Conservation (phyloP, 2,797 vertebrate genomes). For the Gambusia yucatana region DNA sequence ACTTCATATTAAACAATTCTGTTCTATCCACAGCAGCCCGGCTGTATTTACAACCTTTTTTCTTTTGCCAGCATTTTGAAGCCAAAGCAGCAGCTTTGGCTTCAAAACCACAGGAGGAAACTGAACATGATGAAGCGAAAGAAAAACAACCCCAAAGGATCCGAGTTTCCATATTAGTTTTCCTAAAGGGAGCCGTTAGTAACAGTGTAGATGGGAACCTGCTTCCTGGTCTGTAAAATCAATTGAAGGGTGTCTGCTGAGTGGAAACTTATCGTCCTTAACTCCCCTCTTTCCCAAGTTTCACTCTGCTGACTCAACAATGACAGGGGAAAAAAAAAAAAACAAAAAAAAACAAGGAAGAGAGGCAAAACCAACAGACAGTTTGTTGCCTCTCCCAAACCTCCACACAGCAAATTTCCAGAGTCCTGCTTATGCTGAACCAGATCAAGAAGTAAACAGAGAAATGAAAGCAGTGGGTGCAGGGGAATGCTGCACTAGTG, state of each 20-base stretch:
- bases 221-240: constrained; percentile 53
- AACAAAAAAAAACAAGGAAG: constrained; percentile 22
- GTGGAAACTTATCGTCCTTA: constrained; percentile 36
- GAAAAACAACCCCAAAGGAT: constrained; percentile 53
- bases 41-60: constrained; percentile 19
- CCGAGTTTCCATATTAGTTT: constrained; percentile 60
- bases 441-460: constrained; percentile 39
- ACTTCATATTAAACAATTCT: too few relatives aligned
- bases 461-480: constrained; percentile 40
- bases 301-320: constrained; percentile 66
- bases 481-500: constrained; percentile 59
- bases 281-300: constrained; percentile 51
- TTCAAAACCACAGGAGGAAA: constrained; percentile 39
- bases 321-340: constrained; percentile 1
- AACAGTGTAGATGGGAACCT: constrained; percentile 48
- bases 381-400: constrained; percentile 35
- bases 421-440: constrained; percentile 20
- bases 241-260: constrained; percentile 42
- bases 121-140: constrained; percentile 30
- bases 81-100: constrained; percentile 33
- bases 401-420: constrained; percentile 34
- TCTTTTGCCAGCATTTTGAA: not conserved
- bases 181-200: constrained; percentile 50
- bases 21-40: too few relatives aligned
- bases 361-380: constrained; percentile 15